Evolutionary conservation across 2,888 invertebrate species (phyloP), one percentile per base, ranked within the genome.

Genomic region (Reticulitermes lucifugus): DNA sequence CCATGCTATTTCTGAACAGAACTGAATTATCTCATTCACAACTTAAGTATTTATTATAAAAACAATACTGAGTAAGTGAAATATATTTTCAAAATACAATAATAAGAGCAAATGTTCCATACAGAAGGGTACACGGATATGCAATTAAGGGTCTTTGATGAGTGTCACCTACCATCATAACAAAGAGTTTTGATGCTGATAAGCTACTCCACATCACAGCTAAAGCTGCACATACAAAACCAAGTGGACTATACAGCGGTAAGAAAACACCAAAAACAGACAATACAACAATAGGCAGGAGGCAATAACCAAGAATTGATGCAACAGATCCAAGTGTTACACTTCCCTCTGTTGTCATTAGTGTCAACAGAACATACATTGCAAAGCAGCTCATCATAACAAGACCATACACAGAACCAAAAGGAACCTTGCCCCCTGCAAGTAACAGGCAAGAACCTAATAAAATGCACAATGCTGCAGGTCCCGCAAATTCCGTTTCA

Each of bases 331-430:
- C 92, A 80, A 97, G 89, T 46, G 92, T 91, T 10, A 81, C 21
- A 70, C n/a, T 70, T 22, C 43, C 46, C 22, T 22, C 59, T 22
- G 93, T 93, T 85, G 94, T 93, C 98, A 98, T 98, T 88, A 98
- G 91, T 87, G 96, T 95, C 79, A 98, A 91, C 83, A 98, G 91
- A 88, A 94, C 94, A 90, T 97, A 99, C 96, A 98, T 98, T 87
- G 97, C 93, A 84, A 98, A 91, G 88, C 98, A 98, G 60, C 98
- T 98, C 88, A 97, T 94, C 79, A 97, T 94, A 22, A 98, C 98
- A 85, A 98, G 94, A 4, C 98, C 98, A 91, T 98, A 98, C 86
- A 98, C 97, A 92, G 97, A 98, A 83, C 98, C 97, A 91, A 98
- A 98, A 88, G 97, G 96, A 55, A 96, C 94, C 90, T 96, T 96